Evolutionary conservation across 2,888 invertebrate species (phyloP).

Genomic region (Actias luna): DNA sequence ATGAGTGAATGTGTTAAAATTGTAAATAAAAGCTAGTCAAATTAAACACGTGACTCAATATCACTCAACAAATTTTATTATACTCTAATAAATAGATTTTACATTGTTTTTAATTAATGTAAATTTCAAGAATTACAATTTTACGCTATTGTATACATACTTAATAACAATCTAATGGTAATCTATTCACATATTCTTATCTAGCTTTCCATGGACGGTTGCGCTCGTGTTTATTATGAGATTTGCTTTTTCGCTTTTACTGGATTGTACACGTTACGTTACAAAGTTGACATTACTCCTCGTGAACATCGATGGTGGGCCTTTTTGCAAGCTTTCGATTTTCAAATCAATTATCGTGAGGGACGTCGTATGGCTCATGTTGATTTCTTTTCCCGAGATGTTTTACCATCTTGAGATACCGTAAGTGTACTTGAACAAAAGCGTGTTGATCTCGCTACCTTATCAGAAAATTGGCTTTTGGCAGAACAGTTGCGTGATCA

Average conservation of each 20-base stretch:
- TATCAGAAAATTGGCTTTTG: neutral
- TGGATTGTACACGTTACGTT: too few species aligned
- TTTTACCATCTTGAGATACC: neutral
- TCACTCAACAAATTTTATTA: neutral
- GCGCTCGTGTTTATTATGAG: too few species aligned
- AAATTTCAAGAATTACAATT: too few species aligned
- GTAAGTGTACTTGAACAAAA: too few species aligned
- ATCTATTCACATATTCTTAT: too few species aligned
- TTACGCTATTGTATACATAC: too few species aligned
- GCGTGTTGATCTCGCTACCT: neutral
- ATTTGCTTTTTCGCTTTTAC: too few species aligned
- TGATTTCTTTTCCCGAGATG: neutral
- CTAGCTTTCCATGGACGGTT: too few species aligned
- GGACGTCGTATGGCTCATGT: constrained; percentile 17
- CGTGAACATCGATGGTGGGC: constrained; percentile 27
- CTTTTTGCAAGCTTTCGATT: constrained; percentile 26
- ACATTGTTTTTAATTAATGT: neutral
- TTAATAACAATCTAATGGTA: too few species aligned
- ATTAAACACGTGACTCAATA: neutral
- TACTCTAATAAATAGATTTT: neutral
- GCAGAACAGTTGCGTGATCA: constrained; percentile 3
- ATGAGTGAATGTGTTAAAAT: neutral
- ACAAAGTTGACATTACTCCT: too few species aligned
- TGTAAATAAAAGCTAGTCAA: neutral
- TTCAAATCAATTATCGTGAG: constrained; percentile 24